These are phyloP conservation scores for Actenoides hombroni DNA, from an alignment of 2,113 vertebrate genomes.

Conservation along the genomic window DNA sequence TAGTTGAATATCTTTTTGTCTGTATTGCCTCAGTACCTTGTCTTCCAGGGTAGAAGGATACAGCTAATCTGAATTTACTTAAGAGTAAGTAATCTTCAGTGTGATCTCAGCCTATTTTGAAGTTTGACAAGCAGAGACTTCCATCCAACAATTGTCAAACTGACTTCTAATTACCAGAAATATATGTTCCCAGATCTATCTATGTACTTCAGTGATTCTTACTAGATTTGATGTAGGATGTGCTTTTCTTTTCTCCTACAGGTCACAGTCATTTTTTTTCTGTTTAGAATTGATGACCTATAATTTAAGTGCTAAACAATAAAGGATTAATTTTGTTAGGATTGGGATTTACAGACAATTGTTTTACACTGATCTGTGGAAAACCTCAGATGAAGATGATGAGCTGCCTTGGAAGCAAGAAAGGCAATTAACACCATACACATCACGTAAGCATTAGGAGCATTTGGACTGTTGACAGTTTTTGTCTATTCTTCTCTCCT, in stretches of 20 bases:
- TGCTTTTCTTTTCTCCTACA: neutral
- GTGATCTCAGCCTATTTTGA: neutral
- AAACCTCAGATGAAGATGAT: conserved; percentile 56
- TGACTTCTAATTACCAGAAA: neutral
- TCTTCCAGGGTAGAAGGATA: neutral
- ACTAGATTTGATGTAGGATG: neutral
- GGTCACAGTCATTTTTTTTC: neutral
- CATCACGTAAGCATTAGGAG: conserved; percentile 75
- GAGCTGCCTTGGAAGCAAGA: conserved; percentile 81
- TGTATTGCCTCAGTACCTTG: neutral
- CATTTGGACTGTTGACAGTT: conserved; percentile 82
- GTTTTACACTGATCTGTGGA: neutral
- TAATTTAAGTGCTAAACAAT: neutral
- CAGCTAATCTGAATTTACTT: neutral
- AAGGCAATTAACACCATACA: conserved; percentile 85
- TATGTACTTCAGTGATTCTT: neutral
- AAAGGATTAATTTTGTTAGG: conserved; percentile 5
- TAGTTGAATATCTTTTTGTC: neutral
- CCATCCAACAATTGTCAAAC: neutral
- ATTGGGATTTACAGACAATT: neutral
- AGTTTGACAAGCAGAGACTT: neutral
- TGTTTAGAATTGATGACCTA: neutral
- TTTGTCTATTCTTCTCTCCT: conserved; percentile 34
- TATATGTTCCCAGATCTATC: neutral
- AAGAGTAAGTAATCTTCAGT: neutral